phyloP scores from a whole-genome alignment of 2,797 vertebrate genomes.

The Manis javanica region DNA sequence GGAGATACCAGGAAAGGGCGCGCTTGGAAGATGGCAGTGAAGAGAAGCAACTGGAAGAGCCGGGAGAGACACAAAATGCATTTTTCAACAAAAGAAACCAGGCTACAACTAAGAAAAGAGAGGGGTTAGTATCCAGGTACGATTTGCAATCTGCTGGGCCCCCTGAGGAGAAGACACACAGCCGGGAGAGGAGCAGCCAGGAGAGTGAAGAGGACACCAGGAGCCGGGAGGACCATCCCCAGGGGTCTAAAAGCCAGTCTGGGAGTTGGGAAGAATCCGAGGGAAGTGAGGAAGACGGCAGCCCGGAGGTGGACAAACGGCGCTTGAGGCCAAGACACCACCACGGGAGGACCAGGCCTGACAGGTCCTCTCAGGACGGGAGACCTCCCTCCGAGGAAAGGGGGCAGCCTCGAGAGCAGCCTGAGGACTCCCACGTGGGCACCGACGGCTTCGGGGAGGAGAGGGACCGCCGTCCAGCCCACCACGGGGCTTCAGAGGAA shows the following conservation, averaged over 20 bases:
- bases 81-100: slow-evolving; percentile 77
- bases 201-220: slow-evolving; percentile 68
- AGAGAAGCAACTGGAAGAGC: slow-evolving; percentile 68
- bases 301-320: slow-evolving; percentile 77
- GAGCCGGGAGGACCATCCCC: slow-evolving; percentile 75
- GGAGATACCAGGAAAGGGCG: slow-evolving; percentile 62
- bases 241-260: slow-evolving; percentile 57
- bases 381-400: slow-evolving; percentile 50
- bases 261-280: slow-evolving; percentile 81
- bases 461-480: slow-evolving; percentile 66
- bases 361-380: slow-evolving; percentile 83
- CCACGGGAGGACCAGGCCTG: slow-evolving; percentile 84
- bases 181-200: slow-evolving; percentile 69
- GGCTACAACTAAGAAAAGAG: slow-evolving; percentile 36
- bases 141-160: neutral
- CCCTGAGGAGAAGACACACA: slow-evolving; percentile 80
- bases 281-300: slow-evolving; percentile 80
- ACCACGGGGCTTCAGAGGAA: slow-evolving; percentile 78
- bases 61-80: slow-evolving; percentile 69
- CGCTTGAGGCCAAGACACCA: slow-evolving; percentile 82
- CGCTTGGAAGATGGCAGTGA: slow-evolving; percentile 80
- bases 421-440: slow-evolving; percentile 66
- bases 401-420: neutral
- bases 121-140: slow-evolving; percentile 54
- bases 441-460: slow-evolving; percentile 70